Conservation (phyloP, 2,888 invertebrate genomes). For the Drosophila meridiana region DNA sequence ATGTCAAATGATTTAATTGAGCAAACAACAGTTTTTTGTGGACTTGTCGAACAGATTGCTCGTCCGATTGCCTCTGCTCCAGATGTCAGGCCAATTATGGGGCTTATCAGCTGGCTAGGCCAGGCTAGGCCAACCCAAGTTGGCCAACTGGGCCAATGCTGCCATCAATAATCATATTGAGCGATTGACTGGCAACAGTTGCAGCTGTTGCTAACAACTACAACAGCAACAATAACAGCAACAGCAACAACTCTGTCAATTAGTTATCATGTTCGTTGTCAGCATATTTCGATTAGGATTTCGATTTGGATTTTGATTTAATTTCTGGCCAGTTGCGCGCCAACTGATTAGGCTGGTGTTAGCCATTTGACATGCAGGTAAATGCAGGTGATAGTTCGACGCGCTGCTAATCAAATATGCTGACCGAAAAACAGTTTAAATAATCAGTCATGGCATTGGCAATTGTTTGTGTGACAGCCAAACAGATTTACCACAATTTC, state of each 20-base stretch:
- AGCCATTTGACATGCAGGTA: conserved; percentile 5
- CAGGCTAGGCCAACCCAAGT: neutral
- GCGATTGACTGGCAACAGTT: conserved; percentile 54
- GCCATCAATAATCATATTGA: conserved; percentile 51
- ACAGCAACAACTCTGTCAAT: conserved; percentile 67
- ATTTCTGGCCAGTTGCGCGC: conserved; percentile 47
- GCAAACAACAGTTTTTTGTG: conserved; percentile 35
- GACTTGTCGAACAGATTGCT: conserved; percentile 39
- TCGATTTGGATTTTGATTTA: conserved; percentile 67
- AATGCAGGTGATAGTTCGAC: conserved; percentile 3
- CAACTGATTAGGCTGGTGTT: conserved; percentile 40
- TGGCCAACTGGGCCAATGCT: conserved; percentile 1
- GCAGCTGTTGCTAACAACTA: conserved; percentile 34
- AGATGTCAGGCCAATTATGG: conserved; percentile 31
- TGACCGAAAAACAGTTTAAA: conserved; percentile 49
- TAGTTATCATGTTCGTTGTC: conserved; percentile 76
- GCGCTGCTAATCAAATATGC: conserved; percentile 51
- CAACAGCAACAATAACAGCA: conserved; percentile 47
- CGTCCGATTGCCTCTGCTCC: conserved; percentile 11
- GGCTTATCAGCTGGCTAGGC: conserved; percentile 37
- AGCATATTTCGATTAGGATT: conserved; percentile 64
- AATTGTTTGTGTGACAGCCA: conserved; percentile 35
- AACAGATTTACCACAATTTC: conserved; percentile 38
- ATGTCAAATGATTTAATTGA: conserved; percentile 36
- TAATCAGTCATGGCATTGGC: conserved; percentile 40